Evolutionary conservation across 2,888 invertebrate species (phyloP).

Genomic region (Himalopsyche tibetana): DNA sequence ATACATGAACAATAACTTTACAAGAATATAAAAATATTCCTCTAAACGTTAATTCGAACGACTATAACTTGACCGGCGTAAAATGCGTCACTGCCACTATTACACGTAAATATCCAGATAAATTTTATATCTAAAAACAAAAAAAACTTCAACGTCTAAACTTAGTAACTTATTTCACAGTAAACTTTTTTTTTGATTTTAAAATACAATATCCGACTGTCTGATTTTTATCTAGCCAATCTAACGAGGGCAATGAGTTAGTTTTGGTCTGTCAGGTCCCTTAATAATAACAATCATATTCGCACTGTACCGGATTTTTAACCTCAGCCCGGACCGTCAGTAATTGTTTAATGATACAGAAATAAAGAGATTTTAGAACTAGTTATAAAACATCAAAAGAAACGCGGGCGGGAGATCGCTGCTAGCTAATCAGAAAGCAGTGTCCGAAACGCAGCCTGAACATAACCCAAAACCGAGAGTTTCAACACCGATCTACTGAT

Average conservation of each 20-base stretch:
- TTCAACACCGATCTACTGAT: background rate
- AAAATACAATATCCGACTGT: background rate
- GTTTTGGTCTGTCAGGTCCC: background rate
- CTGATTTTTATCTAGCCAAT: slow-evolving; percentile 2
- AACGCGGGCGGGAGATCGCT: background rate
- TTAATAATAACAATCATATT: background rate
- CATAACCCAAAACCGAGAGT: background rate
- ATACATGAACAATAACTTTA: slow-evolving; percentile 15
- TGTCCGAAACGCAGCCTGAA: background rate
- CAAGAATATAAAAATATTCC: slow-evolving; percentile 34
- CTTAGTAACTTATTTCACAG: slow-evolving; percentile 5
- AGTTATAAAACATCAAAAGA: background rate
- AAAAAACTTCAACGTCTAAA: background rate
- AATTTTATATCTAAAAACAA: slow-evolving; percentile 6
- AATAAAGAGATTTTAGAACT: slow-evolving; percentile 1
- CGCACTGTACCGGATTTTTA: background rate
- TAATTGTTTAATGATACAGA: background rate
- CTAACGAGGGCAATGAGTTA: background rate
- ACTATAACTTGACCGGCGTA: background rate
- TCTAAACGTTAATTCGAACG: background rate
- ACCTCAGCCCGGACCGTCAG: background rate
- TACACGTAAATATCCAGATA: slow-evolving; percentile 5
- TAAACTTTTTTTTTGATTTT: background rate
- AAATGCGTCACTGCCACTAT: background rate
- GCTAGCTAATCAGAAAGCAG: background rate